Percentiles rank a stretch among this genome's conserved stretches.
Conservation (phyloP, 2,113 vertebrate genomes). For the Chiloscyllium plagiosum region DNA sequence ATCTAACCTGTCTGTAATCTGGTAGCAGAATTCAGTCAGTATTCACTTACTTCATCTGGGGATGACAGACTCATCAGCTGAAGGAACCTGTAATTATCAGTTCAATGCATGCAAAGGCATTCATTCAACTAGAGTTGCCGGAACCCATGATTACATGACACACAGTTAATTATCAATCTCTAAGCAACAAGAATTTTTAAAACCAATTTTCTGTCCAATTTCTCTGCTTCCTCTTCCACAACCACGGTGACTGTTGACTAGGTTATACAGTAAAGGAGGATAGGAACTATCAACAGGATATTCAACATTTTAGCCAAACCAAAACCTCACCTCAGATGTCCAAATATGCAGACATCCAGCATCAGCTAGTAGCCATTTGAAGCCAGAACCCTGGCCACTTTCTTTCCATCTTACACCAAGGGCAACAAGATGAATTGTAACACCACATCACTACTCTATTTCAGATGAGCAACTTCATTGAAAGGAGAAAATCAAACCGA, state of each 20-base stretch:
- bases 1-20: background rate
- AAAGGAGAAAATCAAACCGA: background rate
- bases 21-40: background rate
- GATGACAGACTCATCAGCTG: background rate
- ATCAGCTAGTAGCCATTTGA: background rate
- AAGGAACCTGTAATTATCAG: background rate
- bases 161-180: conserved; percentile 17
- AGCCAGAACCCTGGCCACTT: background rate
- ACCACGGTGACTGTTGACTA: background rate
- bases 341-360: background rate
- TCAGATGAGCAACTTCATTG: background rate
- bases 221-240: conserved; percentile 4
- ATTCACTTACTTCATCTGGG: background rate
- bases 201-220: conserved; percentile 8
- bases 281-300: background rate
- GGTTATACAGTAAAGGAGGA: background rate
- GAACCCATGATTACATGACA: conserved; percentile 16
- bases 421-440: background rate
- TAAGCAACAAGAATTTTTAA: background rate
- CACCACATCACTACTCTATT: background rate
- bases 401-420: background rate
- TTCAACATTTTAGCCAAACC: background rate
- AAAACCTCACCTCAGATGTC: background rate
- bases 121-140: background rate
- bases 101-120: conserved; percentile 12